phyloP scores from a whole-genome alignment of 1,140 invertebrate genomes.

The Eupeodes corollae region DNA sequence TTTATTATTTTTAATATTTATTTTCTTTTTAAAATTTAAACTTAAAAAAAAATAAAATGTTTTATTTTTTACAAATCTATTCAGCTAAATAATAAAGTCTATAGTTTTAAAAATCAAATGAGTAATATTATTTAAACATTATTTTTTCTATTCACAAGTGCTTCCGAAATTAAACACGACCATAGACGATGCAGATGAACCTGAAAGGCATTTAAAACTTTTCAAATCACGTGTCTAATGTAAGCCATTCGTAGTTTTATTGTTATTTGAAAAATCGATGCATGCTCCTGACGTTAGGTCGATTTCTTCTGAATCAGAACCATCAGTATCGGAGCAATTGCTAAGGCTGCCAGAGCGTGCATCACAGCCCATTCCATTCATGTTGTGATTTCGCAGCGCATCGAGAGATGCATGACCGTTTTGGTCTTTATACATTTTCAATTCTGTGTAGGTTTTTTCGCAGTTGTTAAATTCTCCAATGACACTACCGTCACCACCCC shows the following conservation, averaged over 20 bases:
- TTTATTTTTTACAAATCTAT: no score
- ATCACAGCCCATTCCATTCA: slow-evolving; percentile 7
- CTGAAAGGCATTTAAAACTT: no score
- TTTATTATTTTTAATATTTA: no score
- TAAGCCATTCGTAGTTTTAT: background rate
- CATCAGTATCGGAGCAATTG: slow-evolving; percentile 17
- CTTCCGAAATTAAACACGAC: no score
- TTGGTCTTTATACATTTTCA: slow-evolving; percentile 34
- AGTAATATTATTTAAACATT: no score
- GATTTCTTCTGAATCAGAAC: slow-evolving; percentile 35
- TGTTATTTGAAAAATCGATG: slow-evolving; percentile 36
- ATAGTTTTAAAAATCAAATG: no score
- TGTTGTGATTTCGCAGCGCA: slow-evolving; percentile 2
- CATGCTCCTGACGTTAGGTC: slow-evolving; percentile 35
- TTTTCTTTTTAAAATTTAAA: no score
- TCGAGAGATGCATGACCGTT: slow-evolving; percentile 2
- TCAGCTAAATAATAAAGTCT: no score
- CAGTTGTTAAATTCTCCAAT: slow-evolving; percentile 2
- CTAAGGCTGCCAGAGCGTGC: slow-evolving; percentile 7
- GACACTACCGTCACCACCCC: background rate
- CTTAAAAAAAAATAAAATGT: no score
- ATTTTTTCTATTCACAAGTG: no score
- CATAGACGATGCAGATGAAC: no score
- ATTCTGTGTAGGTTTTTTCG: slow-evolving; percentile 34
- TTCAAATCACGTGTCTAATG: no score